Evolutionary conservation across 2,797 vertebrate species (phyloP).

Genomic region (Coluber constrictor): DNA sequence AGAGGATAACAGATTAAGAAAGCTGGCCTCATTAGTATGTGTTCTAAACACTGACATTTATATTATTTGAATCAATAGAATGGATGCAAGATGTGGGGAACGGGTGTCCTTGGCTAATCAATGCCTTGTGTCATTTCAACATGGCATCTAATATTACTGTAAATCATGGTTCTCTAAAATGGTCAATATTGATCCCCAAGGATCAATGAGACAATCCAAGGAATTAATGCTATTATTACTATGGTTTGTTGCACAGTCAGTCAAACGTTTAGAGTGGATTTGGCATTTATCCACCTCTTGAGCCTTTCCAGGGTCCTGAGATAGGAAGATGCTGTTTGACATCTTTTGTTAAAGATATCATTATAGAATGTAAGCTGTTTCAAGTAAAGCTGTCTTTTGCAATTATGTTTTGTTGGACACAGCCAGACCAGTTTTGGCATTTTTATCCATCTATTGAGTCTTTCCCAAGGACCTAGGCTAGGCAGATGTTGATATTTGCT

Average conservation of each 20-base stretch:
- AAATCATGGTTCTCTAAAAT: not conserved
- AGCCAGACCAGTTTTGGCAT: not conserved
- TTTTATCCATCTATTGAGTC: not conserved
- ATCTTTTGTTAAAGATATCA: not conserved
- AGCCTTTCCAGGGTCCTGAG: not conserved
- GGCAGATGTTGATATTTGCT: not conserved
- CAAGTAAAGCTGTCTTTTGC: not conserved
- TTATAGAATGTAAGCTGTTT: not conserved
- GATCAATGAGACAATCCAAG: not conserved
- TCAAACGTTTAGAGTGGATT: not conserved
- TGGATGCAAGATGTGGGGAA: not conserved
- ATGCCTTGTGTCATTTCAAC: conserved; percentile 25
- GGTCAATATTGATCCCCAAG: not conserved
- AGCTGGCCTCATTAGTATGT: not conserved
- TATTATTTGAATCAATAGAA: conserved; percentile 29
- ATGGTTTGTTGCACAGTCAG: not conserved
- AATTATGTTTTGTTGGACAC: not conserved
- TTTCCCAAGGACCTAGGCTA: not conserved
- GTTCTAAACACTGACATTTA: not conserved
- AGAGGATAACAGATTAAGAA: not conserved
- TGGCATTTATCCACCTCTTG: not conserved
- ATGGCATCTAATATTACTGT: conserved; percentile 16
- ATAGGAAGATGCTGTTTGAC: not conserved
- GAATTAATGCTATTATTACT: not conserved
- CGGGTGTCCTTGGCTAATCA: not conserved